Conservation (phyloP, 2,888 invertebrate species). For the Nomada ferruginata region DNA sequence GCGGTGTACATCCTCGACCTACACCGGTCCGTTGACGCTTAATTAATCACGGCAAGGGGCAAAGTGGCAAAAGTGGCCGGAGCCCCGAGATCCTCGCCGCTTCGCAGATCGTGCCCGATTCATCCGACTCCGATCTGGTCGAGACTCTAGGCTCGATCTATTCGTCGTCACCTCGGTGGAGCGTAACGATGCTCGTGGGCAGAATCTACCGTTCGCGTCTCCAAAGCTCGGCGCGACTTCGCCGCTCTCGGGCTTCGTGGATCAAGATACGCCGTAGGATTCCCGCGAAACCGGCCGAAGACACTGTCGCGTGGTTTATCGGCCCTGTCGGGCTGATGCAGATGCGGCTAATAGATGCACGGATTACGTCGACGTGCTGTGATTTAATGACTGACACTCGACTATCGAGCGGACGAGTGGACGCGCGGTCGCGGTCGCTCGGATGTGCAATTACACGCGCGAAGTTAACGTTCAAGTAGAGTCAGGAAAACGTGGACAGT, state of each 20-base stretch:
- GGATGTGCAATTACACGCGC: neutral
- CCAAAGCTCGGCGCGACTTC: slow-evolving; percentile 37
- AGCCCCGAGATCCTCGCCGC: slow-evolving; percentile 1
- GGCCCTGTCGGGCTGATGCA: slow-evolving; percentile 16
- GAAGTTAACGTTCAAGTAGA: neutral
- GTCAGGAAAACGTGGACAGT: neutral
- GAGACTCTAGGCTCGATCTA: slow-evolving; percentile 33
- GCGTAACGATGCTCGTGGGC: slow-evolving; percentile 74
- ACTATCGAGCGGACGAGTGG: neutral
- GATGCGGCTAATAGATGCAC: slow-evolving; percentile 11
- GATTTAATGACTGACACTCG: slow-evolving; percentile 1
- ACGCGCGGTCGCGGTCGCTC: neutral
- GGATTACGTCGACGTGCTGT: neutral
- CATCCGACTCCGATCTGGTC: slow-evolving; percentile 10
- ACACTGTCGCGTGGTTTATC: slow-evolving; percentile 32
- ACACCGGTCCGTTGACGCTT: slow-evolving; percentile 17
- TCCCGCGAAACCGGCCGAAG: slow-evolving; percentile 31
- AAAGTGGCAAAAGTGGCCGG: neutral
- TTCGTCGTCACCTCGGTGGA: slow-evolving; percentile 53
- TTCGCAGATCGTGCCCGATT: slow-evolving; percentile 24
- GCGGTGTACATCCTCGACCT: slow-evolving; percentile 13
- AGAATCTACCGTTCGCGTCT: slow-evolving; percentile 76
- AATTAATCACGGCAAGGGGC: slow-evolving; percentile 42
- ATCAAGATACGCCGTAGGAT: slow-evolving; percentile 38
- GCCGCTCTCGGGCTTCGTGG: slow-evolving; percentile 23